Percentiles rank a stretch among this genome's conserved stretches.
These are phyloP conservation scores for Eledona agricola DNA, from an alignment of 2,888 invertebrate species.

Conservation along the genomic window DNA sequence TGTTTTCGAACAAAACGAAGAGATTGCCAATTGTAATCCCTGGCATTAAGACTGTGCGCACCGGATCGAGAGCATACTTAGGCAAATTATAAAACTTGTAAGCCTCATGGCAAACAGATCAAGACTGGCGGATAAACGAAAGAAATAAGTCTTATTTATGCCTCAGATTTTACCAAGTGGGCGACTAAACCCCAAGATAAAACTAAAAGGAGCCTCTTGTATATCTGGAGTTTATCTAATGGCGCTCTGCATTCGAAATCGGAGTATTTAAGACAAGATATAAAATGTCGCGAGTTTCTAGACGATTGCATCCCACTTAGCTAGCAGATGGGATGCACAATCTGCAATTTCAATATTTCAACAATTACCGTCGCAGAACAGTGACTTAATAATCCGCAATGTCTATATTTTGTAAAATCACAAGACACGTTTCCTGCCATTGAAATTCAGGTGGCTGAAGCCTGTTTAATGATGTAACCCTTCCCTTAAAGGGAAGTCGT, in stretches of 20 bases:
- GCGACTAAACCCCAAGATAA: constrained; percentile 21
- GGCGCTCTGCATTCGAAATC: constrained; percentile 35
- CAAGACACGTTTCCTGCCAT: constrained; percentile 37
- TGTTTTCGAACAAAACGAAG: constrained; percentile 10
- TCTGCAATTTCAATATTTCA: too few species aligned
- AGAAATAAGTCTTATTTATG: constrained; percentile 29
- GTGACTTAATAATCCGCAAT: too few species aligned
- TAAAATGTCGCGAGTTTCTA: constrained; percentile 42
- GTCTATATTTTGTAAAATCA: constrained; percentile 38
- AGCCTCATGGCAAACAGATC: constrained; percentile 34
- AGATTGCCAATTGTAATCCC: constrained; percentile 26
- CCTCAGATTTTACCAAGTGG: constrained; percentile 26
- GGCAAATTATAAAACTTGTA: constrained; percentile 39
- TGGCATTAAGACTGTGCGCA: constrained; percentile 8
- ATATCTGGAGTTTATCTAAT: constrained; percentile 33
- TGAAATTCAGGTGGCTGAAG: constrained; percentile 39
- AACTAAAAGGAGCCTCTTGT: constrained; percentile 11
- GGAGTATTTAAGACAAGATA: constrained; percentile 37
- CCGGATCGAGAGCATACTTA: constrained; percentile 31
- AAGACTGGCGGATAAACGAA: constrained; percentile 18
- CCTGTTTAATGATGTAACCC: constrained; percentile 32
- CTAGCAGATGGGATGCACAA: too few species aligned
- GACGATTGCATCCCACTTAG: too few species aligned
- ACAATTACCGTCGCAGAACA: too few species aligned
- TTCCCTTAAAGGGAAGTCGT: constrained; percentile 27